phyloP scores from a whole-genome alignment of 2,888 invertebrate species.

The Tryphoninae sp. region DNA sequence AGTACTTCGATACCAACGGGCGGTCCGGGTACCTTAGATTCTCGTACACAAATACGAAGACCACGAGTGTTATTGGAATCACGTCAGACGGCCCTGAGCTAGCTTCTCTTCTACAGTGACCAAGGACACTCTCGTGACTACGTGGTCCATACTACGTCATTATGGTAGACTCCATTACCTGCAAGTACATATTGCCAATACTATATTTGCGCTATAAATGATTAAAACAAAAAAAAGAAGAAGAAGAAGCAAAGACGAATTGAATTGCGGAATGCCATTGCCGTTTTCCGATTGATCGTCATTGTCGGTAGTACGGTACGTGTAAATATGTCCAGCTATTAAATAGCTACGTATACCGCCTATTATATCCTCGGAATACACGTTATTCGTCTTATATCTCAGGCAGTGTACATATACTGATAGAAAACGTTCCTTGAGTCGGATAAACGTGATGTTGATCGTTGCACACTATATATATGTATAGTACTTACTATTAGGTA shows the following conservation, averaged over 20 bases:
- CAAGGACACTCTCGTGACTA: conserved; percentile 61
- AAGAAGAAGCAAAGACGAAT: conserved; percentile 65
- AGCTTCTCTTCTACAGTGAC: conserved; percentile 69
- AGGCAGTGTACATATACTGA: not conserved
- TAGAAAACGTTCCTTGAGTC: not conserved
- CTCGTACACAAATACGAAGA: conserved; percentile 8
- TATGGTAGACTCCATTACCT: conserved; percentile 16
- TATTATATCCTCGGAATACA: conserved; percentile 27
- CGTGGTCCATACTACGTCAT: conserved; percentile 51
- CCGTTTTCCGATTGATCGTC: conserved; percentile 56
- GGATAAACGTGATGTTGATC: not conserved
- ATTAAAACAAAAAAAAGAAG: conserved; percentile 26
- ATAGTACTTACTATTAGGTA: not conserved
- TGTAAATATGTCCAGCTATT: conserved; percentile 2
- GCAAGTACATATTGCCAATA: not conserved
- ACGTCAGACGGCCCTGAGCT: conserved; percentile 74
- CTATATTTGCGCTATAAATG: not conserved
- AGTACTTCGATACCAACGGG: not conserved
- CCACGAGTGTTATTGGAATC: conserved; percentile 13
- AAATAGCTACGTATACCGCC: not conserved
- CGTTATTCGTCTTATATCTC: not conserved
- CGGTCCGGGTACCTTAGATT: conserved; percentile 9
- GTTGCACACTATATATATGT: not conserved
- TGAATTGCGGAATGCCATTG: conserved; percentile 75
- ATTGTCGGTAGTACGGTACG: conserved; percentile 22